Evolutionary conservation across 1,140 invertebrate species (phyloP).

Genomic region (Chironomus tepperi): DNA sequence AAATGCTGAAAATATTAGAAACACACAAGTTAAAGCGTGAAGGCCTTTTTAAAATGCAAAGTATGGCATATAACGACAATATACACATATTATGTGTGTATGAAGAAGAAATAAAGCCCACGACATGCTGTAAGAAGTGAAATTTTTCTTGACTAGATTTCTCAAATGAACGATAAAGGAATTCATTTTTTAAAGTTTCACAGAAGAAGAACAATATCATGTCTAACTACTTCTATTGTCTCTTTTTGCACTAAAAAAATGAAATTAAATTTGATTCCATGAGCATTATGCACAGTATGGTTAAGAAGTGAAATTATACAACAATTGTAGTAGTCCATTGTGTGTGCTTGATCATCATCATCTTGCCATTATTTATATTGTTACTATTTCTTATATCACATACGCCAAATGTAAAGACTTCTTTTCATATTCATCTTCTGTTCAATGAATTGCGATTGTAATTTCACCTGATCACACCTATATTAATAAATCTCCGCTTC

Average conservation of each 20-base stretch:
- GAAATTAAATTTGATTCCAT: too few relatives aligned
- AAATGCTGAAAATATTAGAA: too few relatives aligned
- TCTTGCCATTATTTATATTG: not conserved
- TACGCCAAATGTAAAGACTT: constrained; percentile 3
- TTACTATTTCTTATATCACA: too few relatives aligned
- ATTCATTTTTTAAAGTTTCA: not conserved
- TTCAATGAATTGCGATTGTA: constrained; percentile 21
- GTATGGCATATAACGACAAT: too few relatives aligned
- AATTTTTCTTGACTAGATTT: not conserved
- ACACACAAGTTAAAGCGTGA: too few relatives aligned
- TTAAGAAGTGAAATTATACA: constrained; percentile 8
- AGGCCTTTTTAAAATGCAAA: too few relatives aligned
- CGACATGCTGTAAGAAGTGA: not conserved
- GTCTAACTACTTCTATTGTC: constrained; percentile 1
- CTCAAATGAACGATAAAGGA: too few relatives aligned
- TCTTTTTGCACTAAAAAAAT: not conserved
- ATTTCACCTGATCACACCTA: constrained; percentile 21
- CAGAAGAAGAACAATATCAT: not conserved
- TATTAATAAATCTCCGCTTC: constrained; percentile 20
- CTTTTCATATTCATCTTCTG: not conserved
- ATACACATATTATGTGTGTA: not conserved
- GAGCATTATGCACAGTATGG: too few relatives aligned
- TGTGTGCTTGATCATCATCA: not conserved
- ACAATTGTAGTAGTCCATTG: not conserved
- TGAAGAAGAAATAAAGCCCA: not conserved